Base-by-base conservation (phyloP, 2,113 vertebrate genomes). In the Odontesthes bonariensis region DNA sequence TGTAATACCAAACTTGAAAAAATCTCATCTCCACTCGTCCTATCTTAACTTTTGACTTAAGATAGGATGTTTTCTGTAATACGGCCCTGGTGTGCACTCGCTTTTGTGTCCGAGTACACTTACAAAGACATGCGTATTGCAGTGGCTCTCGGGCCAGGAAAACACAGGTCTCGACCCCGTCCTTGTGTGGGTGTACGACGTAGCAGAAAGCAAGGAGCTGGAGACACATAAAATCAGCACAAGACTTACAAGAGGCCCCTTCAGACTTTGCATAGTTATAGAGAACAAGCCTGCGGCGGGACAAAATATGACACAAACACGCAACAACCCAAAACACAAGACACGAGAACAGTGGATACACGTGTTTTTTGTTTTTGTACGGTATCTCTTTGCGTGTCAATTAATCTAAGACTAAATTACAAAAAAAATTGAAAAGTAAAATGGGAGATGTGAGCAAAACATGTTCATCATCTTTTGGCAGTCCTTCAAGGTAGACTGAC, bases 161-260 rank as follows among this genome's bases (percentile, higher is more conserved):
- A 73, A 73, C 77, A 49, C 58, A 79, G 72, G 82, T 85, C 77
- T 63, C 4, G 52, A 88, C 79, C 80, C 69, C 69, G 77, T 86
- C 77, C 77, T 40, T 75, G 53, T 79, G 81, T 81, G 74, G 79
- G 76, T 69, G 72, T 74, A 20, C 54, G 74, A 47, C 79, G 81
- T 70, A 72, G 79, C 38, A 9, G 57, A 47, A 70, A 61, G 69
- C 74, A 69, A 58, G 68, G 57, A 83, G 64, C 60, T 62, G 49
- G 49, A 74, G 59, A 81, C 55, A 72, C 35, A 72, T 31, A 77
- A 84, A 83, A 83, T 79, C 80, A 69, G 70, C 83, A 69, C 68
- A 73, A 83, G 72, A 71, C 71, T 77, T 69, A 74, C 51, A 12
- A 44, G 38, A 75, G 69, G 44, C 47, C 61, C 76, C 80, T 0